Percentiles rank a stretch among this genome's conserved stretches.
Evolutionary conservation across 2,113 vertebrate species (phyloP).

Genomic region (Chloropsis cyanopogon): DNA sequence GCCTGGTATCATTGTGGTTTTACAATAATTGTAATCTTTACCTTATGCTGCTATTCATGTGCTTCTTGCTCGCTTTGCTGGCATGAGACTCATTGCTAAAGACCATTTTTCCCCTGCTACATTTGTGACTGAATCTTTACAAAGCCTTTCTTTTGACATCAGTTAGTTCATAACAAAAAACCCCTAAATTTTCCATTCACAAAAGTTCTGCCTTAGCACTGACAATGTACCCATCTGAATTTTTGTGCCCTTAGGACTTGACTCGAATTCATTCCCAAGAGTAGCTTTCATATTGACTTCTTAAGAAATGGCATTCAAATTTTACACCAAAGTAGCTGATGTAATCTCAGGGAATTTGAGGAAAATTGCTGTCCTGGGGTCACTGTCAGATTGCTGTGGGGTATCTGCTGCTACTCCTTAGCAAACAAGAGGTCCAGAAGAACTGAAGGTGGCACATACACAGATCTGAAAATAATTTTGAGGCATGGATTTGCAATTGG

Average conservation of each 20-base stretch:
- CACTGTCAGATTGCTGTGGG: neutral
- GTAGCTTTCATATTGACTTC: neutral
- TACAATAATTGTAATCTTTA: neutral
- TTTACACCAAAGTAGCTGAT: neutral
- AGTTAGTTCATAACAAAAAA: neutral
- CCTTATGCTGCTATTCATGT: neutral
- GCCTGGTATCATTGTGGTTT: neutral
- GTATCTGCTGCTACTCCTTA: neutral
- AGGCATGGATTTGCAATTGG: neutral
- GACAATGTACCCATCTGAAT: too few species aligned
- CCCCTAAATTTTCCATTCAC: neutral
- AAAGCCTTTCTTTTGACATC: neutral
- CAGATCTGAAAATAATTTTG: neutral
- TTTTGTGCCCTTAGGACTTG: neutral
- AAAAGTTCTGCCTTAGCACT: neutral
- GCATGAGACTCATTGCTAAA: neutral
- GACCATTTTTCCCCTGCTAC: accelerated
- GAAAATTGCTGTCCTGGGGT: neutral
- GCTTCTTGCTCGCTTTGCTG: neutral
- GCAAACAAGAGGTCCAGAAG: neutral
- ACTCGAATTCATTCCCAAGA: neutral
- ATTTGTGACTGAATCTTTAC: neutral
- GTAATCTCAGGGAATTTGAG: neutral
- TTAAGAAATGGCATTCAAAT: neutral
- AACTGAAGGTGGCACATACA: neutral